phyloP scores from a whole-genome alignment of 2,888 invertebrate species.

The Tortricodes alternella region DNA sequence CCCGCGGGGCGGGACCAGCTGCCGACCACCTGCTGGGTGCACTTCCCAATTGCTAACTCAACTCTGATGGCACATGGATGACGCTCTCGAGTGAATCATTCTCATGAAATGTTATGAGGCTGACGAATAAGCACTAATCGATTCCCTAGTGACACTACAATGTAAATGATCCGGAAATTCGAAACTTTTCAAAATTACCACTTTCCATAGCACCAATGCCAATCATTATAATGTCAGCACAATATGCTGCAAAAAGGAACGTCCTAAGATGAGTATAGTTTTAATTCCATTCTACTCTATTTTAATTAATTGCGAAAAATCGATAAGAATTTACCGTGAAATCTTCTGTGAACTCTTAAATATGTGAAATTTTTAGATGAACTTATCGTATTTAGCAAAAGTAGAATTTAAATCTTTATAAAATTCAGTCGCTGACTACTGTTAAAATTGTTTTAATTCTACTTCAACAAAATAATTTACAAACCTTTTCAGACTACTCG shows the following conservation, averaged over 20 bases:
- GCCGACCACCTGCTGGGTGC: constrained; percentile 16
- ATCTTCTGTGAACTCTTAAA: constrained; percentile 52
- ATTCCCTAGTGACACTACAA: constrained; percentile 63
- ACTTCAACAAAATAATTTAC: constrained; percentile 76
- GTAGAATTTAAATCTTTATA: constrained; percentile 71
- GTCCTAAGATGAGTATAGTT: constrained; percentile 65
- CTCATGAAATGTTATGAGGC: constrained; percentile 52
- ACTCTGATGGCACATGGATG: constrained; percentile 70
- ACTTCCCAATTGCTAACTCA: constrained; percentile 41
- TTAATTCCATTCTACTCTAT: constrained; percentile 64
- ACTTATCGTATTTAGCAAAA: constrained; percentile 69
- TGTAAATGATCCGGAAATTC: constrained; percentile 41
- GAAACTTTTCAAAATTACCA: constrained; percentile 33
- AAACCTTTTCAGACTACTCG: constrained; percentile 64
- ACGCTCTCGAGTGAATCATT: constrained; percentile 45
- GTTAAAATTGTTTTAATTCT: constrained; percentile 71
- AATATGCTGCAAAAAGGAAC: constrained; percentile 56
- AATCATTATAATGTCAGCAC: constrained; percentile 62
- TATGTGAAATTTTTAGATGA: constrained; percentile 66
- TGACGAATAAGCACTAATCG: constrained; percentile 64
- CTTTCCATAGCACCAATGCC: constrained; percentile 75
- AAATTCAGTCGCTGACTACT: constrained; percentile 81
- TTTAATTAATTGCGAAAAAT: constrained; percentile 59
- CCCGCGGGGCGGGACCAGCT: constrained; percentile 7
- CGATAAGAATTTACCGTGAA: constrained; percentile 54